Percentiles rank a stretch among this genome's conserved stretches.
Evolutionary conservation across 1,140 invertebrate species (phyloP).

Genomic region (Pseudomyrmex cubaensis): DNA sequence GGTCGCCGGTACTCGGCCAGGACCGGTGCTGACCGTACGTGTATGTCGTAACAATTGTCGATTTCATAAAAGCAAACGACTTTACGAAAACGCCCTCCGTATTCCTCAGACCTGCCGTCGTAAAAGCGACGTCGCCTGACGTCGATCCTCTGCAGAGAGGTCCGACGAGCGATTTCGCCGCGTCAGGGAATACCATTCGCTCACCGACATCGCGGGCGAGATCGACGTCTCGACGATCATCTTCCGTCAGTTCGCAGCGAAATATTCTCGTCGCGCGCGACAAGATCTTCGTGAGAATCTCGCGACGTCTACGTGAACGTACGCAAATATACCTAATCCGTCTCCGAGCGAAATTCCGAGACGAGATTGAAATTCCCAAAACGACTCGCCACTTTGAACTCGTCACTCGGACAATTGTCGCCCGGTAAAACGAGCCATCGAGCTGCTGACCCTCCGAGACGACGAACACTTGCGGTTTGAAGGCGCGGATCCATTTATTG

Average conservation of each 20-base stretch:
- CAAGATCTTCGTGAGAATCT: not conserved
- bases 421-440: conserved; percentile 7
- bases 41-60: conserved; percentile 62
- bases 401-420: conserved; percentile 44
- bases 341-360: conserved; percentile 22
- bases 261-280: conserved; percentile 13
- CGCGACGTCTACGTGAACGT: conserved; percentile 50
- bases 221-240: conserved; percentile 20
- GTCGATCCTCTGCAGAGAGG: conserved; percentile 41
- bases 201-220: not conserved
- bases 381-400: conserved; percentile 36
- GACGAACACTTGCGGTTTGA: conserved; percentile 15
- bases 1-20: not conserved
- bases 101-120: conserved; percentile 49
- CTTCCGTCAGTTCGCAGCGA: not conserved
- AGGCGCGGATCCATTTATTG: conserved; percentile 28
- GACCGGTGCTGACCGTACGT: not conserved
- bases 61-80: conserved; percentile 71
- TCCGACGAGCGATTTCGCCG: conserved; percentile 45
- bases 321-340: conserved; percentile 53
- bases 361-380: conserved; percentile 46
- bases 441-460: not conserved
- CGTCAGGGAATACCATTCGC: conserved; percentile 40
- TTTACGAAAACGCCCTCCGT: conserved; percentile 26
- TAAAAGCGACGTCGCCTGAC: conserved; percentile 62